Base-by-base conservation (phyloP, 2,888 invertebrate species). In the Cepaea hortensis region DNA sequence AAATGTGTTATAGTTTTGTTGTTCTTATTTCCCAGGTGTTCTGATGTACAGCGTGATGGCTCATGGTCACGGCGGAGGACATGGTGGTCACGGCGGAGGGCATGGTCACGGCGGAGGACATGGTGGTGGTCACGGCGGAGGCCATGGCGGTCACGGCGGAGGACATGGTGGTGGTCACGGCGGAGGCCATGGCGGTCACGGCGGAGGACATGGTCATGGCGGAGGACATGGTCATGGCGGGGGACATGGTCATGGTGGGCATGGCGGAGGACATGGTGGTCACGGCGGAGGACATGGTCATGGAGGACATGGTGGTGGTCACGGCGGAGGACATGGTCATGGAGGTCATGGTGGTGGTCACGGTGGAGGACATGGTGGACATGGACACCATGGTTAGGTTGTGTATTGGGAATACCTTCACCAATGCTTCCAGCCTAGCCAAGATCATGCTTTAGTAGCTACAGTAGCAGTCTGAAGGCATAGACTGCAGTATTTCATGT, bases 161-260 rank as follows among this genome's bases (percentile, higher is more conserved):
- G 80, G 80, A 61, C 80, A 80, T 80, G 62, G 65, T 55, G 80
- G 80, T 46, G 80, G 80, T 62, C 62, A 65, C 62, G 80, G 80
- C 23, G 80, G 80, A 2, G 80, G 80, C 13, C n/a, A n/a, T n/a
- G n/a, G n/a, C n/a, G n/a, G 48, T n/a, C 68, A 68, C 68, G 68
- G 68, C 13, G 68, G 68, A 68, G 68, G 68, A 20, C 68, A 68
- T 68, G 68, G 68, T 68, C 68, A 68, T 13, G 68, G 68, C 13
- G 68, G 68, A 9, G 68, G 68, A 7, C 68, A 68, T 68, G 68
- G 68, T 68, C 68, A 68, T 15, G 68, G 68, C 15, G 68, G 68
- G 4, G 68, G 68, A 9, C 55, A 55, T 55, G 55, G 55, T 55
- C 55, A 55, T 9, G 55, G 55, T 55, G 55, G 55, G 55, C 55